Base-by-base conservation (phyloP, 2,888 invertebrate species). In the Sympetrum striolatum region DNA sequence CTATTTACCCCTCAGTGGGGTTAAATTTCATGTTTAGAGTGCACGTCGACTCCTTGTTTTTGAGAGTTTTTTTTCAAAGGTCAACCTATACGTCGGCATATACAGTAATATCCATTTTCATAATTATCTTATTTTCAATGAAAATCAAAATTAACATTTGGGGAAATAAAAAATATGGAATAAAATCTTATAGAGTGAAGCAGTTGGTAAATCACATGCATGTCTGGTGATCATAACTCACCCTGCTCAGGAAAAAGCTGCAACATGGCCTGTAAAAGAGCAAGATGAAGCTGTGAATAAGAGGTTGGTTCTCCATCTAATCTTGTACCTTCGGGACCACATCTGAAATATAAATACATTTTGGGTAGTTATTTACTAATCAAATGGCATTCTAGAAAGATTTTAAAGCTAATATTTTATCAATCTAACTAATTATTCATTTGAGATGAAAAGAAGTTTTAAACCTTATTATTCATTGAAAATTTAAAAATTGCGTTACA, bases 231-330 rank as follows among this genome's bases (percentile, higher is more conserved):
- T 15, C 15, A 58, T 2, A n/a, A 58, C 86, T 86, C 60, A 86
- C 86, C 64, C n/a, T 86, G 86, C 14, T 86, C 86, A 37, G 64
- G 60, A 37, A 86, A 86, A n/a, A 86, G 35, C 8, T 86, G 58
- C n/a, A 86, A 15, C 86, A 86, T 86, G n/a, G 86, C 86, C 37
- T 86, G 86, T 90, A 97, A 93, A 18, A 97, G 94, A 0, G 96
- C 96, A 44, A 97, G 93, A 92, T 97, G 97, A 39, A 97, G 93
- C 92, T 95, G 95, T n/a, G 95, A 95, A 92, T 97, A 97, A 10
- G 95, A 92, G 92, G 92, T 79, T 93, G 92, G 91, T 90, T 93
- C 93, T 22, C 92, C 92, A 6, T 92, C 92, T 2, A 93, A 92
- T 22, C 93, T 93, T 91, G 93, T 94, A 22, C 93, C 92, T n/a